These are phyloP conservation scores for Thunnus maccoyii DNA, from an alignment of 2,113 vertebrate species.

Conservation along the genomic window DNA sequence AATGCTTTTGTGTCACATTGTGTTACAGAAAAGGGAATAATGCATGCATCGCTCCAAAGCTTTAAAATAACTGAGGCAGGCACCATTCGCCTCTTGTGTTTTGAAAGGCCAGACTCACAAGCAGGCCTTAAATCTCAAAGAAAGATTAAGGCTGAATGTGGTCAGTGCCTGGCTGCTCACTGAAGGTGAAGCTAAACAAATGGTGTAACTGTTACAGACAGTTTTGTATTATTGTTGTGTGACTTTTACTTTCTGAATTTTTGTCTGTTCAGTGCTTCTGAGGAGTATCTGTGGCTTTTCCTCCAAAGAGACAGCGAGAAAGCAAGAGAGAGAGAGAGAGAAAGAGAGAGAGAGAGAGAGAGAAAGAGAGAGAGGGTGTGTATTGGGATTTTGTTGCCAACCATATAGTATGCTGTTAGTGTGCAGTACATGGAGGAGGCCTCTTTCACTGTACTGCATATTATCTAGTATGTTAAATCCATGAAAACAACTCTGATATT, in stretches of 20 bases:
- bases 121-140: constrained; percentile 15
- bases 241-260: constrained; percentile 29
- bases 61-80: constrained; percentile 45
- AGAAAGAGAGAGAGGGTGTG: background rate
- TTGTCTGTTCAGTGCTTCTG: constrained; percentile 38
- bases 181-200: constrained; percentile 59
- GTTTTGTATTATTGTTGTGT: constrained; percentile 52
- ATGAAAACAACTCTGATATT: constrained; percentile 31
- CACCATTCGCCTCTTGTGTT: constrained; percentile 37
- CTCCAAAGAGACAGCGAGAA: constrained; percentile 27
- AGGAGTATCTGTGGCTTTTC: constrained; percentile 49
- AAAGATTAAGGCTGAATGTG: constrained; percentile 21
- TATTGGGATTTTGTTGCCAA: constrained; percentile 48
- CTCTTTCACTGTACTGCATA: constrained; percentile 44
- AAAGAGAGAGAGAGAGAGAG: no score
- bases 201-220: constrained; percentile 55
- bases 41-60: constrained; percentile 38
- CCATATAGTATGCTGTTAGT: constrained; percentile 25
- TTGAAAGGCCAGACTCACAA: constrained; percentile 29
- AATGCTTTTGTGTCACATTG: constrained; percentile 50
- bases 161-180: constrained; percentile 42
- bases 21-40: constrained; percentile 66
- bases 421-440: constrained; percentile 23
- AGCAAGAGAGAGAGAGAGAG: constrained; percentile 5
- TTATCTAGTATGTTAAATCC: constrained; percentile 31